Conservation (phyloP, 2,888 invertebrate species). For the Thecophora atra region DNA sequence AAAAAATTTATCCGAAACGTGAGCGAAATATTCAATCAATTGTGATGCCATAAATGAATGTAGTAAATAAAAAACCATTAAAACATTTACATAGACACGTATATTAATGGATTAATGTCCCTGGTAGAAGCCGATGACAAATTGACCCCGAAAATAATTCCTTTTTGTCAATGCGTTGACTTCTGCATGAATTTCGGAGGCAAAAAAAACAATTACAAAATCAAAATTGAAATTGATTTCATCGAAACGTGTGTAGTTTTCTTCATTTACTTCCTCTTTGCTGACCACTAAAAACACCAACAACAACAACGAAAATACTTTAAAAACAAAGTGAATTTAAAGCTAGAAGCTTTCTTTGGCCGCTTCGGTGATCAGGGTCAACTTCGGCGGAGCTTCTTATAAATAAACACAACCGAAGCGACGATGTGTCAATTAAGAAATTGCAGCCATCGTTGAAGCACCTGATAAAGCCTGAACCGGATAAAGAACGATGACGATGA, state of each 20-base stretch:
- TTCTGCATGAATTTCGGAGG: not conserved
- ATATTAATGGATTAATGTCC: not conserved
- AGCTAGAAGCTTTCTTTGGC: slow-evolving; percentile 21
- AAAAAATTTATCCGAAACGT: slow-evolving; percentile 51
- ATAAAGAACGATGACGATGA: not conserved
- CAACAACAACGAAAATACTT: slow-evolving; percentile 9
- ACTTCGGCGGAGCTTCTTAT: not conserved
- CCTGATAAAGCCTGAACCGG: not conserved
- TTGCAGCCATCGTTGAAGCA: not conserved
- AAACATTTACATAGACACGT: not conserved
- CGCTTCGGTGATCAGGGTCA: not conserved
- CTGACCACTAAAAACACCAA: slow-evolving; percentile 7
- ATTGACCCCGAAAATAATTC: not conserved
- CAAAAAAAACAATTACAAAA: not conserved
- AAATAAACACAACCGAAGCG: not conserved
- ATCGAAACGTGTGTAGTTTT: not conserved
- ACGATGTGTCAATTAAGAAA: slow-evolving; percentile 3
- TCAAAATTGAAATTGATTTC: not conserved
- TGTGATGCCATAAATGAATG: not conserved
- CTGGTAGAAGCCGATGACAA: slow-evolving; percentile 14
- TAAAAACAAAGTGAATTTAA: slow-evolving; percentile 10
- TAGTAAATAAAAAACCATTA: not conserved
- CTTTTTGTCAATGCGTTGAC: not conserved
- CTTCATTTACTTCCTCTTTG: not conserved
- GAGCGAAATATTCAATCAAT: slow-evolving; percentile 48